These are phyloP conservation scores for Peromyscus polionotus DNA, from an alignment of 2,113 vertebrate species.

Conservation along the genomic window DNA sequence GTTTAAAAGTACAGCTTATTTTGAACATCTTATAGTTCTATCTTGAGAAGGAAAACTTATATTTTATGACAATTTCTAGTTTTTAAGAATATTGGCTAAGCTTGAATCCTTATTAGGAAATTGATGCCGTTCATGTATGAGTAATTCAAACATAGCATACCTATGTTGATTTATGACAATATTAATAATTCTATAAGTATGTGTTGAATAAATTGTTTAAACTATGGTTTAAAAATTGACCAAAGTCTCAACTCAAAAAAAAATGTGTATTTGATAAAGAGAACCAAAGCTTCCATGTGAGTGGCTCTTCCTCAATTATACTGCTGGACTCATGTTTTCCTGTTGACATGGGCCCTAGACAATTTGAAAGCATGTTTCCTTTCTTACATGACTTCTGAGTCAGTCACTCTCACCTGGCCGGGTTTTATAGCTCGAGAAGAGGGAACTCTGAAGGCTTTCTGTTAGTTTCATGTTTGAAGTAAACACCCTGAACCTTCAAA, in stretches of 20 bases:
- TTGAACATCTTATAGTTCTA: conserved; percentile 32
- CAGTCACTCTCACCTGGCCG: background rate
- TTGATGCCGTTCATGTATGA: background rate
- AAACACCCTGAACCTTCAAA: conserved; percentile 69
- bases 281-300: background rate
- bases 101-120: conserved; percentile 26
- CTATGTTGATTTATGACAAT: background rate
- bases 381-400: conserved; percentile 34
- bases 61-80: conserved; percentile 32
- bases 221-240: conserved; percentile 12
- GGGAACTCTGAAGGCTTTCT: conserved; percentile 46
- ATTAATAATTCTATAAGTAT: background rate
- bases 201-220: conserved; percentile 34
- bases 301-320: background rate
- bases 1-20: background rate
- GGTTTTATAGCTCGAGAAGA: conserved; percentile 30
- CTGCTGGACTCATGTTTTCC: background rate
- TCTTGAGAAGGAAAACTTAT: background rate
- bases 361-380: conserved; percentile 50
- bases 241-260: background rate
- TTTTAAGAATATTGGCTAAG: conserved; percentile 46
- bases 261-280: conserved; percentile 19
- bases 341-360: background rate
- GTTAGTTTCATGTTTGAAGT: conserved; percentile 69
- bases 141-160: background rate